Percentiles rank a stretch among this genome's conserved stretches.
Conservation (phyloP, 2,797 vertebrate species). For the Coregonus sp. region DNA sequence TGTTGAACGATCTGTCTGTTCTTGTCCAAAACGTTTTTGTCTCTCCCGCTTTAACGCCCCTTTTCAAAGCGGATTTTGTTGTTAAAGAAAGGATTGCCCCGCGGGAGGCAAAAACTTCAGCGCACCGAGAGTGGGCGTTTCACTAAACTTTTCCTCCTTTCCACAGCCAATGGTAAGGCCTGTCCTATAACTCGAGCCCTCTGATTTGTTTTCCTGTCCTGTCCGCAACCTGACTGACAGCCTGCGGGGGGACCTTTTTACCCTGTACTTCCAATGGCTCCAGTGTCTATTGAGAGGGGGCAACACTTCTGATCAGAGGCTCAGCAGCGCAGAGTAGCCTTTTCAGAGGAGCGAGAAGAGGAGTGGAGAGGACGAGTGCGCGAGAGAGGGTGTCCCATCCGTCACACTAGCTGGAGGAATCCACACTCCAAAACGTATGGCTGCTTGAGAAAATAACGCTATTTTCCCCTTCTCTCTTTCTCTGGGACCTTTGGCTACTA, state of each 20-base stretch:
- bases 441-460: constrained; percentile 76
- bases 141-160: constrained; percentile 55
- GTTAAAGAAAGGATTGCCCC: constrained; percentile 11
- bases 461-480: constrained; percentile 60
- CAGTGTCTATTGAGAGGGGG: constrained; percentile 70
- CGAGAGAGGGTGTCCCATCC: constrained; percentile 70
- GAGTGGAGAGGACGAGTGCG: constrained; percentile 59
- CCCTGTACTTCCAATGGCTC: constrained; percentile 66
- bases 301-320: constrained; percentile 71
- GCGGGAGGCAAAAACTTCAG: not conserved
- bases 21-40: constrained; percentile 21
- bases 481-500: constrained; percentile 65
- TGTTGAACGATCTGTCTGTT: not conserved
- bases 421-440: constrained; percentile 75
- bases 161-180: constrained; percentile 65
- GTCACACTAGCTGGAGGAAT: constrained; percentile 73
- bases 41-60: constrained; percentile 52
- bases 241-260: constrained; percentile 40
- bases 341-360: constrained; percentile 63
- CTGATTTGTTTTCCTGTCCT: constrained; percentile 64
- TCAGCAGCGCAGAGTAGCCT: constrained; percentile 64
- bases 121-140: constrained; percentile 59
- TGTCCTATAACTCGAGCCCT: constrained; percentile 33
- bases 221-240: constrained; percentile 70
- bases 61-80: constrained; percentile 29